These are phyloP conservation scores for Unio delphinus DNA, from an alignment of 2,888 invertebrate genomes.

Conservation along the genomic window DNA sequence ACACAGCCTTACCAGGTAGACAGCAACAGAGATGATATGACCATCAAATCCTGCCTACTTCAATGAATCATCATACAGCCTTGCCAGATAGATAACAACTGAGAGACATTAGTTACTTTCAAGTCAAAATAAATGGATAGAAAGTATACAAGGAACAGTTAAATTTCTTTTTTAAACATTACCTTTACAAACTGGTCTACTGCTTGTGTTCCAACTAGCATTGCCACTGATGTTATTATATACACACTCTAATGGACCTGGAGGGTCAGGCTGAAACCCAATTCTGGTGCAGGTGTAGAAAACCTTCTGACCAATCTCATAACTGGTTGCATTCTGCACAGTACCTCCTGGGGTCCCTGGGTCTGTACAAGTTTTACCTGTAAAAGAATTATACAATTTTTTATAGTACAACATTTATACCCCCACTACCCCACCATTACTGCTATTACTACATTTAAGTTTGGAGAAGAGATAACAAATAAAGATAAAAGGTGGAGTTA, in stretches of 20 bases:
- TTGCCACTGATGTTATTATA: conserved; percentile 9
- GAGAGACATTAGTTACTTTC: too few relatives aligned
- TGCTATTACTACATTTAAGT: too few relatives aligned
- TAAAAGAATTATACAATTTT: conserved; percentile 2
- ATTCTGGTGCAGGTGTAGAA: conserved; percentile 34
- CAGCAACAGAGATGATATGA: too few relatives aligned
- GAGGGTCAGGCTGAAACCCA: conserved; percentile 35
- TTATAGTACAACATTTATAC: background rate
- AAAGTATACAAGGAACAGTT: too few relatives aligned
- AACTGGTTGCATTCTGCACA: conserved; percentile 32
- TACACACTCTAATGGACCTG: conserved; percentile 31
- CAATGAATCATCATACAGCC: too few relatives aligned
- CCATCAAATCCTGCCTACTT: too few relatives aligned
- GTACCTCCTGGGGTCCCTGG: conserved; percentile 54
- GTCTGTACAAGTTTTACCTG: conserved; percentile 47
- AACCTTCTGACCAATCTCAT: conserved; percentile 40
- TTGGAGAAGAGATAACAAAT: too few relatives aligned
- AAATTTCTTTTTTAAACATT: background rate
- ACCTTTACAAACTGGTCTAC: conserved; percentile 40
- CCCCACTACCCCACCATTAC: background rate
- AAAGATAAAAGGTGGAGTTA: too few relatives aligned
- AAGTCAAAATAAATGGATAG: too few relatives aligned
- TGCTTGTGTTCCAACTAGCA: conserved; percentile 33
- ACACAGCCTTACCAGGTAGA: too few relatives aligned
- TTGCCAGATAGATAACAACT: too few relatives aligned